These are phyloP conservation scores for Ceratina calcarata DNA, from an alignment of 1,140 invertebrate genomes.

Conservation along the genomic window DNA sequence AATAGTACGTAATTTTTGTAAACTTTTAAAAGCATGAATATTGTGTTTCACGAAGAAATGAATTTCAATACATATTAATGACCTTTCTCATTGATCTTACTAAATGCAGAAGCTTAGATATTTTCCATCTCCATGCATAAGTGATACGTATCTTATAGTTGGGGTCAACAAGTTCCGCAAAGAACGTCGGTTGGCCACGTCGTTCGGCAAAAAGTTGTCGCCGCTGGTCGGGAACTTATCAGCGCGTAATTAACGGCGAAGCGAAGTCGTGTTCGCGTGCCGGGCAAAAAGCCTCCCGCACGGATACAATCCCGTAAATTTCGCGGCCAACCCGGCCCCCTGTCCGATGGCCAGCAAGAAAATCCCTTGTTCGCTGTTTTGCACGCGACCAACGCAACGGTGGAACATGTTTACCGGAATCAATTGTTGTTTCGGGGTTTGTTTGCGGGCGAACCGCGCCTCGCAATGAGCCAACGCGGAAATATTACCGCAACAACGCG, in stretches of 20 bases:
- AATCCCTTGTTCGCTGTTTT: constrained; percentile 68
- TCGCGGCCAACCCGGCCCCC: constrained; percentile 54
- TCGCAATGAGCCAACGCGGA: constrained; percentile 62
- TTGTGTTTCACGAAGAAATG: too few relatives aligned
- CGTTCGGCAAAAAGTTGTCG: constrained; percentile 34
- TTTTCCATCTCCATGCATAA: not conserved
- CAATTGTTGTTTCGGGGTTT: constrained; percentile 69
- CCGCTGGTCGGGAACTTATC: constrained; percentile 56
- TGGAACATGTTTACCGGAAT: constrained; percentile 68
- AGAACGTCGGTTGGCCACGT: not conserved
- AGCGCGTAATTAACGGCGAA: constrained; percentile 67
- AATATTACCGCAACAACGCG: constrained; percentile 65
- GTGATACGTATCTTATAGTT: not conserved
- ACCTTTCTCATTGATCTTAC: too few relatives aligned
- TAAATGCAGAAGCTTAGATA: not conserved
- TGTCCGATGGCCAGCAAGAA: constrained; percentile 65
- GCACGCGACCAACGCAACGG: constrained; percentile 43
- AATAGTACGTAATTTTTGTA: too few relatives aligned
- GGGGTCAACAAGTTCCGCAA: constrained; percentile 27
- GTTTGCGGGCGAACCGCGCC: constrained; percentile 59
- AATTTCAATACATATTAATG: too few relatives aligned
- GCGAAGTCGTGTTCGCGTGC: constrained; percentile 52
- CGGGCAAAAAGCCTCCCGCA: constrained; percentile 63
- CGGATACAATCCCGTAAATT: constrained; percentile 74
- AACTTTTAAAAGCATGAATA: too few relatives aligned